A percentile compares a stretch with the other conserved stretches of the same genome.
Evolutionary conservation across 1,140 invertebrate species (phyloP).

Genomic region (Paralvinella palmiformis): DNA sequence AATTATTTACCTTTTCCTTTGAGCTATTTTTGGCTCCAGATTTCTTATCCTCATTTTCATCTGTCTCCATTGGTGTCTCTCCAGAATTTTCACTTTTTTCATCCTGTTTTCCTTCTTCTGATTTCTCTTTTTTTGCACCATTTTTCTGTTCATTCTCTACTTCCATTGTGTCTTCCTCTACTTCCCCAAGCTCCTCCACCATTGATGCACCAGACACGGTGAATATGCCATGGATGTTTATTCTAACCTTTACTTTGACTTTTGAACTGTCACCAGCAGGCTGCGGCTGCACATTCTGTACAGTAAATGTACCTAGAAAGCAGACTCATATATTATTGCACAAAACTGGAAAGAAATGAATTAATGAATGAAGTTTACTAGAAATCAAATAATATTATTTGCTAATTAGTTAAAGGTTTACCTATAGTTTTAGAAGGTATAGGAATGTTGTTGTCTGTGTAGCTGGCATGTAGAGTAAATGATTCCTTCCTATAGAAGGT

Average conservation of each 20-base stretch:
- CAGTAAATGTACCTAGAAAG: slow-evolving; percentile 66
- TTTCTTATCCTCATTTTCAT: slow-evolving; percentile 6
- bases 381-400: not conserved
- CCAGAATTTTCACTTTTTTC: not conserved
- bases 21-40: not conserved
- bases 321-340: not conserved
- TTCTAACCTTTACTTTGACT: slow-evolving; percentile 89
- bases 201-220: slow-evolving; percentile 76
- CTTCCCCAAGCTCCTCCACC: slow-evolving; percentile 63
- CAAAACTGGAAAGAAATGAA: too few species aligned
- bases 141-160: slow-evolving; percentile 21
- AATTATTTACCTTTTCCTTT: slow-evolving; percentile 3
- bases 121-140: not conserved
- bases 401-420: not conserved
- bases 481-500: slow-evolving; percentile 85
- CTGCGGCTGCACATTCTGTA: slow-evolving; percentile 74
- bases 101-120: not conserved
- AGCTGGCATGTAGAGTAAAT: slow-evolving; percentile 74
- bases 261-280: slow-evolving; percentile 83
- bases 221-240: slow-evolving; percentile 90
- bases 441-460: slow-evolving; percentile 56
- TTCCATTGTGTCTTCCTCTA: slow-evolving; percentile 38
- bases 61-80: not conserved
- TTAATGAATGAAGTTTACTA: not conserved
- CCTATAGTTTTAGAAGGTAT: too few species aligned